phyloP scores from a whole-genome alignment of 2,888 invertebrate genomes.

The Nephrotoma guestfalica region DNA sequence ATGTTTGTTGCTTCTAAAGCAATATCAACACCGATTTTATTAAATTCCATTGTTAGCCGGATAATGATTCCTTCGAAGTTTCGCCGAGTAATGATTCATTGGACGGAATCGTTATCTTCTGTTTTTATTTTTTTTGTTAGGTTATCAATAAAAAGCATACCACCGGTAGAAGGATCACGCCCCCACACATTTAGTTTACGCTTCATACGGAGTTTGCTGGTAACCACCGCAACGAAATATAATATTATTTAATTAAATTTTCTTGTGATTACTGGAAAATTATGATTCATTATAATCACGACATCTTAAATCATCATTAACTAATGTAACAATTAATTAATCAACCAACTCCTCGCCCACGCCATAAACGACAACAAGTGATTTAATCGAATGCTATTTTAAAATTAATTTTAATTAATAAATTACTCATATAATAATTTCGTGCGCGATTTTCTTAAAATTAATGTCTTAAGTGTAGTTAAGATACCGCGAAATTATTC shows the following conservation, averaged over 20 bases:
- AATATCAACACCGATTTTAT: too few species aligned
- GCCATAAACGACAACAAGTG: background rate
- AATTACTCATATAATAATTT: background rate
- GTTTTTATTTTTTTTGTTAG: too few species aligned
- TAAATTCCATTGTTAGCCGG: too few species aligned
- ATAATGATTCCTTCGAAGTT: too few species aligned
- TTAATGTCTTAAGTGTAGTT: background rate
- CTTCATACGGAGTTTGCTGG: too few species aligned
- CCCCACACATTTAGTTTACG: too few species aligned
- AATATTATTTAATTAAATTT: background rate
- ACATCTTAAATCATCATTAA: background rate
- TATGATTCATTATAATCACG: background rate
- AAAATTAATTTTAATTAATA: background rate
- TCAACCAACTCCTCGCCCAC: background rate
- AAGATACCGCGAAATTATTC: background rate
- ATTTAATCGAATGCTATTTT: background rate
- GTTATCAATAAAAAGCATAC: too few species aligned
- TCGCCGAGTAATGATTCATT: too few species aligned
- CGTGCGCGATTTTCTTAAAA: background rate
- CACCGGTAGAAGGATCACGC: too few species aligned
- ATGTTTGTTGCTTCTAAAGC: too few species aligned
- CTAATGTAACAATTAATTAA: background rate
- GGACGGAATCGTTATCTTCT: too few species aligned
- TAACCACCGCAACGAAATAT: too few species aligned
- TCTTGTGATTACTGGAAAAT: background rate